These are phyloP conservation scores for Sebastes trivittatus DNA, from an alignment of 2,797 vertebrate genomes.

Conservation along the genomic window DNA sequence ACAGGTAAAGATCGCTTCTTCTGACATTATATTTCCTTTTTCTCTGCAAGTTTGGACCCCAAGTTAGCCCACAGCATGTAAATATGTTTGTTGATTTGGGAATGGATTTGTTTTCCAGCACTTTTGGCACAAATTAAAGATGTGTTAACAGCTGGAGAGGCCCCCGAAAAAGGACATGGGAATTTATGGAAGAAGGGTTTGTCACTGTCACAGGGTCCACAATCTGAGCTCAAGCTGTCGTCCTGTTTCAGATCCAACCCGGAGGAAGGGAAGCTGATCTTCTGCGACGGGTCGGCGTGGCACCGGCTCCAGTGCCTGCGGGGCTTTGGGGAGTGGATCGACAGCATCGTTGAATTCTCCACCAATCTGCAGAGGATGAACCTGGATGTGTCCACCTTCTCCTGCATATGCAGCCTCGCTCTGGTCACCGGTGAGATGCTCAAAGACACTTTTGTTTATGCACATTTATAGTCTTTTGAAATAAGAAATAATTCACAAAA, in stretches of 20 bases:
- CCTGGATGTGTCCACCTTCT: slow-evolving; percentile 94
- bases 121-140: not conserved
- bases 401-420: slow-evolving; percentile 93
- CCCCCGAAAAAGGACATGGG: not conserved
- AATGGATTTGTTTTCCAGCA: not conserved
- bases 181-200: not conserved
- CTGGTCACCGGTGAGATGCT: slow-evolving; percentile 91
- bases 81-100: not conserved
- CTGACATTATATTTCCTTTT: not conserved
- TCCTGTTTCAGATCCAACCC: slow-evolving; percentile 89
- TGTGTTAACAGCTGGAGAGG: not conserved
- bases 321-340: slow-evolving; percentile 98
- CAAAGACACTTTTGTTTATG: not conserved
- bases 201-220: not conserved
- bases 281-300: slow-evolving; percentile 95
- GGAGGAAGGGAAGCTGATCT: slow-evolving; percentile 93
- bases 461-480: not conserved
- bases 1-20: slow-evolving; percentile 84
- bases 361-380: slow-evolving; percentile 95
- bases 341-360: slow-evolving; percentile 95
- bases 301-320: slow-evolving; percentile 94
- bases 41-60: not conserved
- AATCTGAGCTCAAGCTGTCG: not conserved
- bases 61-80: not conserved
- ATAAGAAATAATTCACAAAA: not conserved